Evolutionary conservation across 2,797 vertebrate species (phyloP).

Genomic region (Eidolon dupreanum): DNA sequence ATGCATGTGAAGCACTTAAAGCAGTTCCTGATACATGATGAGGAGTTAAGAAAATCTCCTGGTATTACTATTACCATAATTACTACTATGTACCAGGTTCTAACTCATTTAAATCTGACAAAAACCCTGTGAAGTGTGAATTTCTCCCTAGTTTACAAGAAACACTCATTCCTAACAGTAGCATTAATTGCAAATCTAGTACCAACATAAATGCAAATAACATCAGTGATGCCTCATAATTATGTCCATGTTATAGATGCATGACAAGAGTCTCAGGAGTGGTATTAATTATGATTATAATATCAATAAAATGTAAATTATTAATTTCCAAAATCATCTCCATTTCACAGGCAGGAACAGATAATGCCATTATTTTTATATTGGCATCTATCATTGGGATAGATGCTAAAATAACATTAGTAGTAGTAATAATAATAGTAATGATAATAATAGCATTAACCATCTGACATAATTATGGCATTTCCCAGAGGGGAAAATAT

Average conservation of each 20-base stretch:
- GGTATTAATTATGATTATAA: not conserved
- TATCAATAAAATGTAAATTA: not conserved
- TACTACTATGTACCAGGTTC: not conserved
- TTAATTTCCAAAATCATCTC: not conserved
- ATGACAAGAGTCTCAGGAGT: not conserved
- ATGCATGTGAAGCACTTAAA: not conserved
- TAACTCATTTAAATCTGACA: not conserved
- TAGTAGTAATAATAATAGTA: not conserved
- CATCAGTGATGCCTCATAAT: not conserved
- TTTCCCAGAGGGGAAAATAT: not conserved
- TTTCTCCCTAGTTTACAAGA: constrained; percentile 9
- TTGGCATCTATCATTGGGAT: not conserved
- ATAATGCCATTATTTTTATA: constrained; percentile 14
- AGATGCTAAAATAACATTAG: not conserved
- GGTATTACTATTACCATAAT: not conserved
- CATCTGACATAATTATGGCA: not conserved
- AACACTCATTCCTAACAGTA: not conserved
- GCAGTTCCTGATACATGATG: not conserved
- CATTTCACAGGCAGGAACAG: not conserved
- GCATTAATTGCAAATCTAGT: not conserved
- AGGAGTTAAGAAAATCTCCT: not conserved
- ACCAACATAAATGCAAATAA: not conserved
- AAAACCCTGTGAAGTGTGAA: not conserved
- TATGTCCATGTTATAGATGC: not conserved
- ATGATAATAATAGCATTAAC: not conserved